phyloP scores from a whole-genome alignment of 2,113 vertebrate genomes.

The Protomyctophum bolini region DNA sequence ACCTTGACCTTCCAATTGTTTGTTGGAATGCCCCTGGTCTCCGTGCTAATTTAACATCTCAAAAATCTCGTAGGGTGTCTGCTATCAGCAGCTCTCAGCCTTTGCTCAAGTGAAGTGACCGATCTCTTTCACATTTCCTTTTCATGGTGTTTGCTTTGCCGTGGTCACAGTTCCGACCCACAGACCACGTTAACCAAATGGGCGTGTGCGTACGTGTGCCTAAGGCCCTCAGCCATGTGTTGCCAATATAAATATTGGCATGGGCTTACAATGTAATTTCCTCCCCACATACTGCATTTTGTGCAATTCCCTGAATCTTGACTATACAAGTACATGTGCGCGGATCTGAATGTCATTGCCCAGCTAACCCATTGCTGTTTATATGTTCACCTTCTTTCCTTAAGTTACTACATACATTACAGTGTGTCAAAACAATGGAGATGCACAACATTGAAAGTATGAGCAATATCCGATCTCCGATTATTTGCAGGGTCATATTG shows the following conservation, averaged over 20 bases:
- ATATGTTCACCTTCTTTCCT: too few relatives aligned
- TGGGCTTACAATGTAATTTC: constrained; percentile 49
- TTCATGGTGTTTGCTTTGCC: not conserved
- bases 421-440: not conserved
- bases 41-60: not conserved
- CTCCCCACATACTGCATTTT: constrained; percentile 42
- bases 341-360: not conserved
- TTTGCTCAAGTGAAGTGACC: not conserved
- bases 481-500: too few relatives aligned
- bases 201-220: not conserved
- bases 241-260: not conserved
- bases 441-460: too few relatives aligned
- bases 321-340: not conserved
- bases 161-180: not conserved
- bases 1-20: too few relatives aligned
- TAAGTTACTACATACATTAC: not conserved
- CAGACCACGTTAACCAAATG: not conserved
- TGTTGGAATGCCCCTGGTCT: too few relatives aligned
- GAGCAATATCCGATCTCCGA: too few relatives aligned
- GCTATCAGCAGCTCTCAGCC: not conserved
- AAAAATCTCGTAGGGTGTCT: not conserved
- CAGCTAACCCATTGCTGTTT: too few relatives aligned
- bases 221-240: not conserved
- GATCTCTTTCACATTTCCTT: not conserved
- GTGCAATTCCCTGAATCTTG: constrained; percentile 2